Evolutionary conservation across 2,797 vertebrate species (phyloP), one percentile per base, ranked within the genome.

Genomic region (Margarornis squamiger): DNA sequence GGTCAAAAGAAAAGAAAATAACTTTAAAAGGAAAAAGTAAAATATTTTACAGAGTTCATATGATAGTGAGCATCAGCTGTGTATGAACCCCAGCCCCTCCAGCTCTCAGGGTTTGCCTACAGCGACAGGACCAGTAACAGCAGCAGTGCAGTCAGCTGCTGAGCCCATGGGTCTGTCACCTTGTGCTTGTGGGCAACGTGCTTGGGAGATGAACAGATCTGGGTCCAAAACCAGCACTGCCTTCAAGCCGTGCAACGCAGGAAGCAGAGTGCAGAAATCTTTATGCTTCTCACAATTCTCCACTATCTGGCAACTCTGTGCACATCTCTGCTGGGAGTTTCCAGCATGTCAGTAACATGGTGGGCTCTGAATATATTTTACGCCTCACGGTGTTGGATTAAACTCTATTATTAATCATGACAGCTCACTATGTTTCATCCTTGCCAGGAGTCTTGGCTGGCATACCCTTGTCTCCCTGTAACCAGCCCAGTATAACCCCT

Each of bases 351-450:
- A 39, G 59, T 59, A 70, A n/a, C 1, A 2, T 67, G 71, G 68
- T 66, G 68, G 75, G 29, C 45, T 87, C 78, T 82, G 75, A 83
- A 92, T 93, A 48, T 67, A 90, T 79, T 90, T 93, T 85, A 63
- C 91, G 59, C 81, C 63, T 88, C 71, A 49, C 48, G 52, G 20
- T 74, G 70, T 67, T 45, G 3, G 21, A 91, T 92, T 85, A 88
- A 90, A 82, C 22, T 70, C 90, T 76, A 68, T 94, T 95, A 92
- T 84, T 85, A 88, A 72, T 76, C 45, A 67, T 88, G 89, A 91
- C 87, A 95, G 87, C 74, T 94, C 81, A 52, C 41, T 86, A 7
- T 74, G 59, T 87, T 94, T 89, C 67, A 68, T 75, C 62, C 83
- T 75, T 92, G 55, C 81, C 77, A 73, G 92, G 18, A 93, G 46